Percentiles rank a stretch among this genome's conserved stretches.
Conservation (phyloP, 2,888 invertebrate species). For the Desoria tigrina region DNA sequence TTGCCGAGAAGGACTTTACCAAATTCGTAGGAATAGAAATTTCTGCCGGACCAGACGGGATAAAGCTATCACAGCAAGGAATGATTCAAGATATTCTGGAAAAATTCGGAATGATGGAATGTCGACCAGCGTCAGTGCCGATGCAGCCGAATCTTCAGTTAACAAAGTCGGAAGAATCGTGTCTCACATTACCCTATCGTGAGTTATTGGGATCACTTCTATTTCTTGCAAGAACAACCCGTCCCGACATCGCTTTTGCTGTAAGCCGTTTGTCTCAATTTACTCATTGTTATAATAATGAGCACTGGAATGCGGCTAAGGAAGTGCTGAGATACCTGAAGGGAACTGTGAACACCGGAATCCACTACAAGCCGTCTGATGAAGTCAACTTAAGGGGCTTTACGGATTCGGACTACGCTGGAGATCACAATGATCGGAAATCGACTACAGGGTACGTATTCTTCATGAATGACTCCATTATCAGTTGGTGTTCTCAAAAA, state of each 20-base stretch:
- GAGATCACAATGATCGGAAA: conserved; percentile 37
- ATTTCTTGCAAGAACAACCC: conserved; percentile 41
- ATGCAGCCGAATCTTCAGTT: conserved; percentile 23
- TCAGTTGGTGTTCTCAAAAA: conserved; percentile 44
- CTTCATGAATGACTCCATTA: background rate
- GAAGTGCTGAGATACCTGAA: conserved; percentile 1
- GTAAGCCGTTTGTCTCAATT: conserved; percentile 47
- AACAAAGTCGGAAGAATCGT: background rate
- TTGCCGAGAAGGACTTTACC: conserved; percentile 3
- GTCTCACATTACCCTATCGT: conserved; percentile 31
- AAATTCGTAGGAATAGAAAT: conserved; percentile 33
- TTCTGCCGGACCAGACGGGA: background rate
- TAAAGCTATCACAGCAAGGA: conserved; percentile 24
- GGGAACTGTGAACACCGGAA: background rate
- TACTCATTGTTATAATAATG: background rate
- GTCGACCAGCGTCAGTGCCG: conserved; percentile 21
- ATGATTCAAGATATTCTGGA: conserved; percentile 17
- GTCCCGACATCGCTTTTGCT: conserved; percentile 50
- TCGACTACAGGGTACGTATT: conserved; percentile 44
- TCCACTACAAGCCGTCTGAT: background rate
- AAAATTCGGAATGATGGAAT: conserved; percentile 28
- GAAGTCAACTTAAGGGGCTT: conserved; percentile 30
- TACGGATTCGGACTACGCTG: conserved; percentile 46
- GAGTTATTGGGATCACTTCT: conserved; percentile 48
- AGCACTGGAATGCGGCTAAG: background rate